Base-by-base conservation (phyloP, 1,140 invertebrate genomes). In the Adelges cooleyi region DNA sequence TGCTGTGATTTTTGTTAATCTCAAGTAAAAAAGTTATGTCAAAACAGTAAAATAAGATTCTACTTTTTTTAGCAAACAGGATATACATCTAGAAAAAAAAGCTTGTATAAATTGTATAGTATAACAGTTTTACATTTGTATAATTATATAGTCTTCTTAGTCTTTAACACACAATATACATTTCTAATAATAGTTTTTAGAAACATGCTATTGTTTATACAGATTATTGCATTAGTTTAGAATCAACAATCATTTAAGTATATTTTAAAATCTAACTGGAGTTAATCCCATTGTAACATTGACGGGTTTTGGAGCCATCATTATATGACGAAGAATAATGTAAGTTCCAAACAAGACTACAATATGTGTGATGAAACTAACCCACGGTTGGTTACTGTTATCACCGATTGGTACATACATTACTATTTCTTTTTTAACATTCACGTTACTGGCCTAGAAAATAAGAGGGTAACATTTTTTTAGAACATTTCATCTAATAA, bases 351-450 rank as follows among this genome's bases (percentile, higher is more conserved):
- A 29, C 13, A 62, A 13, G 13, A 62, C 42, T 29, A 20, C 11
- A 29, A 40, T 17, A 20, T 62, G 56, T 22, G 56, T 62, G 18
- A 62, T 29, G 9, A 62, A 13, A 10, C 11, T 48, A 1, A 62
- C 56, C 25, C 17, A 62, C n/a, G 17, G 17, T 1, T 46, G 46
- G n/a, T 48, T 8, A 33, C 46, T 48, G 1, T 18, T 46, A 33
- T 62, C 18, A 9, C 56, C 56, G 2, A 62, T 25, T 22, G 56
- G 56, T 62, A 62, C 56, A 48, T 44, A 62, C 56, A 62, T 62
- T 20, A 62, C 42, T 5, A 46, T 18, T 17, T 62, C 25, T 62
- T 62, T 62, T 17, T 33, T 46, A 13, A 62, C 40, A 42, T 59
- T 59, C 3, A 59, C 38, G 33, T 59, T 25, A 27, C 22, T 59